A percentile compares a stretch with the other conserved stretches of the same genome.
phyloP scores from a whole-genome alignment of 2,113 vertebrate species.

The Thunnus maccoyii region DNA sequence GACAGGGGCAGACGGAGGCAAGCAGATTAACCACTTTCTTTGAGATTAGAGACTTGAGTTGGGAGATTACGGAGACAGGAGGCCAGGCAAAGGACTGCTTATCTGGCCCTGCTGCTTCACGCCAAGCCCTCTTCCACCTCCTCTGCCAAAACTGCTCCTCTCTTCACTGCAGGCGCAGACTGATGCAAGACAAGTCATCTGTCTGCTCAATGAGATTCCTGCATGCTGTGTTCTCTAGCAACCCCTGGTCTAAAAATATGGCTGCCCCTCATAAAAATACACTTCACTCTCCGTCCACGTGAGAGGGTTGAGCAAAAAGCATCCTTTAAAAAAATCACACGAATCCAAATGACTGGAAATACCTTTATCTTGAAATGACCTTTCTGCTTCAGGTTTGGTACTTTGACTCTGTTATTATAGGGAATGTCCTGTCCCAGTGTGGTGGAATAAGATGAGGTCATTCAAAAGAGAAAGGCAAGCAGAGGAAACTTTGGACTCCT shows the following conservation, averaged over 20 bases:
- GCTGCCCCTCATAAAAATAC: slow-evolving; percentile 17
- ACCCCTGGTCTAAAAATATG: slow-evolving; percentile 66
- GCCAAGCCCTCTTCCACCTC: slow-evolving; percentile 53
- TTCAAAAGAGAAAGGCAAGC: slow-evolving; percentile 38
- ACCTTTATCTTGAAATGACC: slow-evolving; percentile 31
- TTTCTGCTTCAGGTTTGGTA: background rate
- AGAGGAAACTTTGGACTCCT: slow-evolving; percentile 74
- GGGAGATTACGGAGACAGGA: slow-evolving; percentile 71
- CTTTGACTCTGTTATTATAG: slow-evolving; percentile 15
- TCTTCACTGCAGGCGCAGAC: slow-evolving; percentile 48
- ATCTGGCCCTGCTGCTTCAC: slow-evolving; percentile 71
- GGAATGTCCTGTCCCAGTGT: slow-evolving; percentile 11
- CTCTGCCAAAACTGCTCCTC: slow-evolving; percentile 57
- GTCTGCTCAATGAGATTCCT: slow-evolving; percentile 74
- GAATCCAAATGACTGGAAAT: slow-evolving; percentile 20
- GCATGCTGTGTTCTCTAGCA: slow-evolving; percentile 57
- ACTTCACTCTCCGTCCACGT: slow-evolving; percentile 12
- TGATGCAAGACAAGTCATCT: slow-evolving; percentile 62
- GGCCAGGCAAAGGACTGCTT: slow-evolving; percentile 68
- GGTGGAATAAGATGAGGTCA: slow-evolving; percentile 59
- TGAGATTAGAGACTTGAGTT: slow-evolving; percentile 73
- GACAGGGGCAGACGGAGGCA: slow-evolving; percentile 53
- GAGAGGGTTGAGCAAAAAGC: slow-evolving; percentile 4
- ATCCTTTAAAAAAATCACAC: slow-evolving; percentile 2
- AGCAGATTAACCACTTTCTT: slow-evolving; percentile 76